A percentile compares a stretch with the other conserved stretches of the same genome.
These are phyloP conservation scores for Drosophila incognita DNA, from an alignment of 2,888 invertebrate species.

Conservation along the genomic window DNA sequence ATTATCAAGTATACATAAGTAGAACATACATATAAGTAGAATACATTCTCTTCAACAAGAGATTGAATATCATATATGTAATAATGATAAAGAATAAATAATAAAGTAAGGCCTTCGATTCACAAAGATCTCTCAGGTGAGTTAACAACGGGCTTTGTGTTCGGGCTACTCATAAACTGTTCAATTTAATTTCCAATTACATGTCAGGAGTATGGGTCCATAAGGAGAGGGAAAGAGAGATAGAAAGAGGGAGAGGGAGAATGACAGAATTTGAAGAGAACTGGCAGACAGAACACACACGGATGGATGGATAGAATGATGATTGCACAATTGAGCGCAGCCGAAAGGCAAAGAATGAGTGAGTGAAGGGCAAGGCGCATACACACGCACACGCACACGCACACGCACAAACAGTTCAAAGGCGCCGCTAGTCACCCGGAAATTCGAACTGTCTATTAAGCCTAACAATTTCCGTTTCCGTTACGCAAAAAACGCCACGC, in stretches of 20 bases:
- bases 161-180: background rate
- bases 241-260: background rate
- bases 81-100: too few relatives aligned
- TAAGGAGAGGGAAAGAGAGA: slow-evolving; percentile 4
- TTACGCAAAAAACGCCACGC: slow-evolving; percentile 42
- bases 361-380: background rate
- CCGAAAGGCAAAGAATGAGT: background rate
- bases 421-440: slow-evolving; percentile 57
- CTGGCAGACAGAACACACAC: background rate
- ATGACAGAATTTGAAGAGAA: slow-evolving; percentile 14
- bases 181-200: slow-evolving; percentile 13
- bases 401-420: slow-evolving; percentile 53
- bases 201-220: background rate
- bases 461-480: slow-evolving; percentile 81
- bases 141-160: background rate
- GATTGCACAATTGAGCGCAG: slow-evolving; percentile 64
- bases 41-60: background rate
- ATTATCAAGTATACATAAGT: background rate
- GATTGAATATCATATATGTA: background rate
- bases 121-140: background rate
- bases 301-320: slow-evolving; percentile 9
- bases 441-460: slow-evolving; percentile 80
- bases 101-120: background rate
- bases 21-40: background rate
- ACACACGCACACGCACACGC: background rate